Evolutionary conservation across 2,113 vertebrate species (phyloP), one percentile per base, ranked within the genome.

Genomic region (Prunella fulvescens): DNA sequence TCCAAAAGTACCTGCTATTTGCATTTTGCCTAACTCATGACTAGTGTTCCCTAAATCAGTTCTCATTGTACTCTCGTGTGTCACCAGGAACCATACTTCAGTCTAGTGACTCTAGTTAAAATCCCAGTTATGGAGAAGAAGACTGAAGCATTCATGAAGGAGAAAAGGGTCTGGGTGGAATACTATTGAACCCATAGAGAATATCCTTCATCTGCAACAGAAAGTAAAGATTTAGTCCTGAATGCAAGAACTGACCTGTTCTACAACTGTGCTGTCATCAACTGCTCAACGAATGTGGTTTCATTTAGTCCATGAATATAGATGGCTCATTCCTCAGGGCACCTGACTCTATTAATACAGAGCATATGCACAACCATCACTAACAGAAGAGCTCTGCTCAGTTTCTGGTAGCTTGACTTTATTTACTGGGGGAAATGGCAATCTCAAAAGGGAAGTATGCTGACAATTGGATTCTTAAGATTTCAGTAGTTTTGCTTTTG

Each of bases 291-390:
- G 74, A 92, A 79, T 88, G 35, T 4, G 31, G 60, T 91, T 90
- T 96, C 80, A 82, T 91, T 90, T 83, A 80, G 29, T 92, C 95
- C 93, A 92, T 96, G 79, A 94, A 96, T 96, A 96, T 93, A 90
- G 83, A 96, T 96, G 65, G 65, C 48, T 95, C 81, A 96, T 94
- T 97, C 81, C 93, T 96, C 0, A 0, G 91, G 91, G 85, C 84
- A 90, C 44, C 69, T 81, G 76, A 47, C 89, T 88, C 84, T 85
- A 69, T 93, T 96, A 93, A 94, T 93, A 84, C 85, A 86, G 94
- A 93, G 61, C 66, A 85, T 71, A 54, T 88, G 92, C 81, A 80
- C 66, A 92, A n/a, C 65, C 76, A 92, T 69, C 40, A 29, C 71
- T 81, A 56, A 72, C 3, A 94, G 72, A 26, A 78, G 64, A 90